Evolutionary conservation across 2,888 invertebrate species (phyloP).

Genomic region (Eurois occulta): DNA sequence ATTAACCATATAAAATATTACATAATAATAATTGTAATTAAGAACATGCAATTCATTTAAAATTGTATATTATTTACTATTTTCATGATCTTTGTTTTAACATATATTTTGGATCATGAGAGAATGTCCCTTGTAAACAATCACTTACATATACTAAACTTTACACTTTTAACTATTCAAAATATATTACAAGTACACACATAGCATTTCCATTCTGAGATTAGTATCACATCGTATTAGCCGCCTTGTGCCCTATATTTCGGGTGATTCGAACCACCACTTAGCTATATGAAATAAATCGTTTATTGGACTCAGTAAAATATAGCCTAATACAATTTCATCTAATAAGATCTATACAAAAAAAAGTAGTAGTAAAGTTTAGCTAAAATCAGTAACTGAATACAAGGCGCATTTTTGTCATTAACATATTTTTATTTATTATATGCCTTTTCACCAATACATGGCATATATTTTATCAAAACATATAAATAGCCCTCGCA

Average conservation of each 20-base stretch:
- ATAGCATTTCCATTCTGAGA: neutral
- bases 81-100: conserved; percentile 28
- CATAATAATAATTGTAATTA: conserved; percentile 30
- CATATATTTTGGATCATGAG: conserved; percentile 39
- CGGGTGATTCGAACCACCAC: conserved; percentile 22
- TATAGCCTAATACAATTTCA: too few relatives aligned
- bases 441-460: neutral
- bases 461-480: neutral
- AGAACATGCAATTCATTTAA: conserved; percentile 27
- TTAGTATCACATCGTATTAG: neutral
- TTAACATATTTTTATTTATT: conserved; percentile 2
- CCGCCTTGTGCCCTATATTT: neutral
- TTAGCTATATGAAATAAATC: too few relatives aligned
- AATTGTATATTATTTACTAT: neutral
- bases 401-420: neutral
- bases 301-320: too few relatives aligned
- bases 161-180: neutral
- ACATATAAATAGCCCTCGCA: neutral
- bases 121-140: neutral
- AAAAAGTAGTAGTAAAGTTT: neutral
- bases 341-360: too few relatives aligned
- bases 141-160: neutral
- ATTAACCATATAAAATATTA: conserved; percentile 40
- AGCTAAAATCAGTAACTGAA: neutral
- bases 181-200: neutral